Percentiles rank a stretch among this genome's conserved stretches.
These are phyloP conservation scores for Chiloscyllium plagiosum DNA, from an alignment of 2,113 vertebrate species.

Conservation along the genomic window DNA sequence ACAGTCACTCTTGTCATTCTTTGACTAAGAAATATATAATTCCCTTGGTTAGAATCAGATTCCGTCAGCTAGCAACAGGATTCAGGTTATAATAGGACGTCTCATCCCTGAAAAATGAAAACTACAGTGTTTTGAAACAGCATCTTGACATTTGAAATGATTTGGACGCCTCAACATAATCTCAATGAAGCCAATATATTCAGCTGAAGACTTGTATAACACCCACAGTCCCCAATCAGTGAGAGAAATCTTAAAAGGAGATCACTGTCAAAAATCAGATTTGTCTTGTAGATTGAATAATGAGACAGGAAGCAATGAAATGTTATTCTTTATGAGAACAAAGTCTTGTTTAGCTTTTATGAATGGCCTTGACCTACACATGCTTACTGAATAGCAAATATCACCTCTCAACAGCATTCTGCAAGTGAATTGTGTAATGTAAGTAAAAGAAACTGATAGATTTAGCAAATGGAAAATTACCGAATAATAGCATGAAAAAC, in stretches of 20 bases:
- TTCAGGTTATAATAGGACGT: neutral
- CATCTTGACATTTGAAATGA: neutral
- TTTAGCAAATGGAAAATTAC: neutral
- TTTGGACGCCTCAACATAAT: neutral
- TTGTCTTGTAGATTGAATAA: neutral
- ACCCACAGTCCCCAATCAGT: neutral
- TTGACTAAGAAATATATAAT: neutral
- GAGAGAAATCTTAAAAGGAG: neutral
- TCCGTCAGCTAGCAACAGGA: neutral
- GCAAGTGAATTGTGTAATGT: neutral
- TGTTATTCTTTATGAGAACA: neutral
- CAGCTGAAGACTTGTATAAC: neutral
- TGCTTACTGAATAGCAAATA: neutral
- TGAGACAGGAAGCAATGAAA: neutral
- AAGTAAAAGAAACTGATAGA: neutral
- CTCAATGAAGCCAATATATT: neutral
- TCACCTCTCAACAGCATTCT: neutral
- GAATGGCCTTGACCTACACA: neutral
- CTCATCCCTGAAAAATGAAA: neutral
- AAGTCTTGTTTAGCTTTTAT: neutral
- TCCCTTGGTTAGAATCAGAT: neutral
- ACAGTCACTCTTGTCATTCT: neutral
- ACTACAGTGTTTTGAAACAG: neutral
- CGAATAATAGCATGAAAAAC: neutral
- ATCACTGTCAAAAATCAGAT: neutral